phyloP scores from a whole-genome alignment of 2,888 invertebrate species.

The Dicycla oo region DNA sequence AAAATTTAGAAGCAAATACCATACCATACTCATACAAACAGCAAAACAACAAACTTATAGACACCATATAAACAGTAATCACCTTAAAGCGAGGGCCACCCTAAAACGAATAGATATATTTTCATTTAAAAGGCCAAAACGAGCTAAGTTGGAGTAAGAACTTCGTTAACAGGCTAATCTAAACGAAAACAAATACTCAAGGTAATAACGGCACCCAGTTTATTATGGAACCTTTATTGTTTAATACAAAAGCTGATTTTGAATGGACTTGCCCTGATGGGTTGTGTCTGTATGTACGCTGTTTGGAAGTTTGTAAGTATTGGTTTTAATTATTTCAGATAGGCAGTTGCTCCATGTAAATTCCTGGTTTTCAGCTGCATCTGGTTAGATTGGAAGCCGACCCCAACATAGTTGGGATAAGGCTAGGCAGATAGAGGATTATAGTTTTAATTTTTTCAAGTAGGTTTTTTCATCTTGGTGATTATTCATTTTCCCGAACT shows the following conservation, averaged over 20 bases:
- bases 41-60: too few species aligned
- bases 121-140: constrained; percentile 77
- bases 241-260: constrained; percentile 52
- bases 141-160: constrained; percentile 68
- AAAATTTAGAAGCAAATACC: too few species aligned
- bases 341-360: too few species aligned
- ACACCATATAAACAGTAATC: constrained; percentile 30
- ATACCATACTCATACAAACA: too few species aligned
- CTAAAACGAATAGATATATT: constrained; percentile 70
- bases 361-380: too few species aligned
- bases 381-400: too few species aligned
- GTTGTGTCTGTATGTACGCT: neutral
- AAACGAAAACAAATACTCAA: constrained; percentile 72
- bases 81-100: constrained; percentile 38
- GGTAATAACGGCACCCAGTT: constrained; percentile 45
- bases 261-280: constrained; percentile 47
- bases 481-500: too few species aligned
- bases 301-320: constrained; percentile 1
- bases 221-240: constrained; percentile 59
- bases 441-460: too few species aligned
- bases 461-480: too few species aligned
- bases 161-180: constrained; percentile 76
- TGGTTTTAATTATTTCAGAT: neutral
- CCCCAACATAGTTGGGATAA: too few species aligned
- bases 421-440: too few species aligned